phyloP scores from a whole-genome alignment of 1,140 invertebrate genomes.

The Ylistrum balloti region DNA sequence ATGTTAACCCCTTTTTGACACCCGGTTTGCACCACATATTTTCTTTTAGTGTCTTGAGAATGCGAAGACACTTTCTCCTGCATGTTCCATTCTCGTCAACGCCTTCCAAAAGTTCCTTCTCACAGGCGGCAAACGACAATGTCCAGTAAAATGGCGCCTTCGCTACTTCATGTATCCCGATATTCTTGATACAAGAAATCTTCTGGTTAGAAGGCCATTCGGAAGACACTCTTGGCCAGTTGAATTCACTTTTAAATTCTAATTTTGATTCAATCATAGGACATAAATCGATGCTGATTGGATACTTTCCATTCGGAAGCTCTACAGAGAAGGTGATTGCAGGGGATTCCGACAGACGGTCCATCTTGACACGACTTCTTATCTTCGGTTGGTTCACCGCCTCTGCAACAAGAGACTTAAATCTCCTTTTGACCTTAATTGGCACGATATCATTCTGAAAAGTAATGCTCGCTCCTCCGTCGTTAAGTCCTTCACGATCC shows the following conservation, averaged over 20 bases:
- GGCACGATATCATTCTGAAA: background rate
- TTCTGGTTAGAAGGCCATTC: background rate
- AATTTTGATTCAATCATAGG: background rate
- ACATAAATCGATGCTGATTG: background rate
- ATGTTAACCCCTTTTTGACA: conserved; percentile 48
- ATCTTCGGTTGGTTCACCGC: background rate
- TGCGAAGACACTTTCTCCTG: background rate
- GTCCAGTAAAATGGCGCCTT: background rate
- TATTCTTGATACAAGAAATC: background rate
- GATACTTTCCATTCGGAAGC: background rate
- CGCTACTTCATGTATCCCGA: conserved; percentile 7
- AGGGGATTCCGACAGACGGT: background rate
- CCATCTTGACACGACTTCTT: background rate
- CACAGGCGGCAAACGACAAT: conserved; percentile 26
- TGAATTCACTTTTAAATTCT: background rate
- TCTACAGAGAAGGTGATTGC: background rate
- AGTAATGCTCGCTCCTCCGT: too few relatives aligned
- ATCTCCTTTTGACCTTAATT: conserved; percentile 1
- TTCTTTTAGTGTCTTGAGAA: background rate
- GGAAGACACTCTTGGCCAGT: background rate
- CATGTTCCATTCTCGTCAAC: background rate
- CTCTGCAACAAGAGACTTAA: background rate
- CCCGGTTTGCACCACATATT: background rate
- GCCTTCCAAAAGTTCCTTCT: background rate
- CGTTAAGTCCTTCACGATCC: background rate